Base-by-base conservation (phyloP, 2,113 vertebrate genomes). In the Butorides virescens region DNA sequence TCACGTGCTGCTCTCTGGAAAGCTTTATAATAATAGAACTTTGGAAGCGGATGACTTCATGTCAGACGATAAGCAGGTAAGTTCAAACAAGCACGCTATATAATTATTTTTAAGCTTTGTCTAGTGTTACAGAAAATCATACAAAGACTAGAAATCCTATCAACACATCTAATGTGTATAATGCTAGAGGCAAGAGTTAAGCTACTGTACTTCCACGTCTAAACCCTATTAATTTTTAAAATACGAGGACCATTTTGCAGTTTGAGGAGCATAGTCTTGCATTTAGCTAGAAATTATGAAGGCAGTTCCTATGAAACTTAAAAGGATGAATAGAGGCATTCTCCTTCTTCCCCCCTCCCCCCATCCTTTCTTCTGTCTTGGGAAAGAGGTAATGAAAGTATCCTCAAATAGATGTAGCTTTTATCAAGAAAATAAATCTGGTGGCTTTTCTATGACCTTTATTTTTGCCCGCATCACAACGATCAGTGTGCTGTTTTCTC, bases 41-140 rank as follows among this genome's bases (percentile, higher is more conserved):
- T 92, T 99, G 95, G 95, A 98, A 92, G 94, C 92, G 49, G 99
- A 99, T 93, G 95, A 98, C 58, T 99, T 99, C 96, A 98, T 99
- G 98, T 97, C 96, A 21, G 81, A 97, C 55, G 98, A 99, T 93
- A 98, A 96, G 55, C 99, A 99, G 98, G 99, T 99, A 98, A 91
- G 62, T 95, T 66, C 22, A 78, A 63, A 66, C 73, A 81, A 67
- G 10, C 18, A 25, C 72, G 23, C 20, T 52, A 8, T 82, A 11
- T 55, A 62, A n/a, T 70, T 63, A 21, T n/a, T 92, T 68, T 66
- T 63, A 63, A 66, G 19, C 36, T 88, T 79, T 75, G 8, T 25
- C 15, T 63, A 26, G 42, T 53, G 53, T 86, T 93, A 83, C 21
- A 79, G 67, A 67, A 87, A 76, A 46, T 67, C 27, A 67, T 68